These are phyloP conservation scores for Rosalia funebris DNA, from an alignment of 2,888 invertebrate genomes.

Conservation along the genomic window DNA sequence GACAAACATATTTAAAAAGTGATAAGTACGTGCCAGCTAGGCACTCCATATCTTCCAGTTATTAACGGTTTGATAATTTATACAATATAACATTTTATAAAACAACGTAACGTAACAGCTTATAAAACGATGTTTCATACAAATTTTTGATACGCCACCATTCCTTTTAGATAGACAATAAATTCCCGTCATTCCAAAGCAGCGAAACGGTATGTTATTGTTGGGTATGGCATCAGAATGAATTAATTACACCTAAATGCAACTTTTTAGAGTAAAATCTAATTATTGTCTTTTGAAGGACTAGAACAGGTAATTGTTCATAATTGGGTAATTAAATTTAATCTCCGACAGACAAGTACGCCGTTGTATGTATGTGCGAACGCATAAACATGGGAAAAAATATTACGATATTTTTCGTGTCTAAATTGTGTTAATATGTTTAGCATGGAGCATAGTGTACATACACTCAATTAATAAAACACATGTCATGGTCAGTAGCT, in stretches of 20 bases:
- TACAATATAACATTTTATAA: not conserved
- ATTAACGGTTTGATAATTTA: not conserved
- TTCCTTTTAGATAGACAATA: no score
- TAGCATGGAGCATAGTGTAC: slow-evolving; percentile 4
- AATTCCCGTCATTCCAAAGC: no score
- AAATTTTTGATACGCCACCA: no score
- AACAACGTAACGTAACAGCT: no score
- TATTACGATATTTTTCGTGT: slow-evolving; percentile 1
- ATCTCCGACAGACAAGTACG: not conserved
- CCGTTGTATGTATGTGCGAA: not conserved
- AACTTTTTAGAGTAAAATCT: not conserved
- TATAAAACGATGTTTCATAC: no score
- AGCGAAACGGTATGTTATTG: no score
- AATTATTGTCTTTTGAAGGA: not conserved
- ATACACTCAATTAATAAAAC: slow-evolving; percentile 11
- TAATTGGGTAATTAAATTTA: not conserved
- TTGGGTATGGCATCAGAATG: no score
- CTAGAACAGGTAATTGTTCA: not conserved
- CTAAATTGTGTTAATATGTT: slow-evolving; percentile 15
- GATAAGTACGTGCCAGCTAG: slow-evolving; percentile 4
- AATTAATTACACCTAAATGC: not conserved
- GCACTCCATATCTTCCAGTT: not conserved
- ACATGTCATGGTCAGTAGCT: slow-evolving; percentile 9
- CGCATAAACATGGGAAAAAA: not conserved
- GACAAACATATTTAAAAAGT: slow-evolving; percentile 25